Percentiles rank a stretch among this genome's conserved stretches.
Evolutionary conservation across 23 tunicate species (phyloP).

Genomic region (Phallusia fumigata): DNA sequence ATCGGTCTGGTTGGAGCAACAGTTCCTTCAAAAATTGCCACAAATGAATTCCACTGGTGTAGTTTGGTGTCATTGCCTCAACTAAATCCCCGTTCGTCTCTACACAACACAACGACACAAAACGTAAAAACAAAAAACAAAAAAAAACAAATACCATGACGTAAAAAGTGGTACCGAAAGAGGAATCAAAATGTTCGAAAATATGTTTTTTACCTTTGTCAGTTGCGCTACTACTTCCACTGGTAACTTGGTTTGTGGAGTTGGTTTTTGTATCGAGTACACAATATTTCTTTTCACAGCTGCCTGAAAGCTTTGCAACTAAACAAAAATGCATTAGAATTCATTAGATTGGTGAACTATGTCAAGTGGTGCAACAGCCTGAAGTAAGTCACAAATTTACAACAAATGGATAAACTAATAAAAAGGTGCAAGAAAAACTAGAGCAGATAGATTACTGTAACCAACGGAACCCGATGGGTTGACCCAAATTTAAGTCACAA

Average conservation of each 20-base stretch:
- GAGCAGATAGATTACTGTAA: no score
- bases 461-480: no score
- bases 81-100: background rate
- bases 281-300: background rate
- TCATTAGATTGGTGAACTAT: background rate
- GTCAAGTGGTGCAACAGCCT: background rate
- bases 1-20: slow-evolving; percentile 68
- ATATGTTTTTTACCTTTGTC: no score
- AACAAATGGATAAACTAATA: no score
- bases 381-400: background rate
- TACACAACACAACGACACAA: background rate
- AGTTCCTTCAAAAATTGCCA: slow-evolving; percentile 96
- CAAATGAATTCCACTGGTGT: slow-evolving; percentile 86
- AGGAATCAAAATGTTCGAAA: no score
- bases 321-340: background rate
- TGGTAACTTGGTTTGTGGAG: no score
- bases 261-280: background rate
- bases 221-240: no score
- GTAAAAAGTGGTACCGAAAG: no score
- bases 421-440: no score
- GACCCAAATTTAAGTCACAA: no score
- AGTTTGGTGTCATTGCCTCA: slow-evolving; percentile 68
- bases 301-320: background rate
- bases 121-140: no score
- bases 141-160: no score